Percentiles rank a stretch among this genome's conserved stretches.
phyloP scores from a whole-genome alignment of 2,113 vertebrate species.

The Pogona vitticeps region DNA sequence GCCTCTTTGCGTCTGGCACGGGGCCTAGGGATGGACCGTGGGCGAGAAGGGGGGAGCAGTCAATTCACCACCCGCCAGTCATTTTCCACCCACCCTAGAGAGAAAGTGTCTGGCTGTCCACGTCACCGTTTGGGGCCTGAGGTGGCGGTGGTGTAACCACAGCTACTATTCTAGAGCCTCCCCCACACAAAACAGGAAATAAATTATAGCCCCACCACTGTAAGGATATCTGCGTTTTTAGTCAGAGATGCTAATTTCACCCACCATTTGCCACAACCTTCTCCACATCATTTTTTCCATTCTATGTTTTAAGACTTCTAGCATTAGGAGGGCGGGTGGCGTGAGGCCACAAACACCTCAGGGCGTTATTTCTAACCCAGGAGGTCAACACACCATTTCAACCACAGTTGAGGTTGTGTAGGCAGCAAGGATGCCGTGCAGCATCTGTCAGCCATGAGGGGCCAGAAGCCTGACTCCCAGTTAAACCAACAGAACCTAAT shows the following conservation, averaged over 20 bases:
- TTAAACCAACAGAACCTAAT: too few relatives aligned
- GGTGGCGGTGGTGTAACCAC: background rate
- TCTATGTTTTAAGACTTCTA: background rate
- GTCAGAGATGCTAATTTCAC: background rate
- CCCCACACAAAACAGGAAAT: background rate
- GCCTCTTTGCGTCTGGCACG: constrained; percentile 87
- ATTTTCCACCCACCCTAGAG: too few relatives aligned
- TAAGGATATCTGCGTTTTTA: too few relatives aligned
- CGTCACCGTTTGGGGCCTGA: background rate
- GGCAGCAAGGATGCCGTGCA: too few relatives aligned
- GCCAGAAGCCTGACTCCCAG: too few relatives aligned
- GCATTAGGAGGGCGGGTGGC: too few relatives aligned
- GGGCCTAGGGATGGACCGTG: constrained; percentile 72
- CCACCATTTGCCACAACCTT: background rate
- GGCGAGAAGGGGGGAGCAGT: background rate
- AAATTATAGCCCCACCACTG: background rate
- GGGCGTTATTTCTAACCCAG: background rate
- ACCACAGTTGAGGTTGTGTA: too few relatives aligned
- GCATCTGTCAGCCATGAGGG: too few relatives aligned
- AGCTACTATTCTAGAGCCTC: background rate
- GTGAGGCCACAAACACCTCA: background rate
- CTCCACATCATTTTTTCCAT: background rate
- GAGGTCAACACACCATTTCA: too few relatives aligned
- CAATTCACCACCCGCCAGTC: too few relatives aligned
- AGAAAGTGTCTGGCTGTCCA: too few relatives aligned